Conservation (phyloP, 1,140 invertebrate genomes). For the Drosophila bipectinata region DNA sequence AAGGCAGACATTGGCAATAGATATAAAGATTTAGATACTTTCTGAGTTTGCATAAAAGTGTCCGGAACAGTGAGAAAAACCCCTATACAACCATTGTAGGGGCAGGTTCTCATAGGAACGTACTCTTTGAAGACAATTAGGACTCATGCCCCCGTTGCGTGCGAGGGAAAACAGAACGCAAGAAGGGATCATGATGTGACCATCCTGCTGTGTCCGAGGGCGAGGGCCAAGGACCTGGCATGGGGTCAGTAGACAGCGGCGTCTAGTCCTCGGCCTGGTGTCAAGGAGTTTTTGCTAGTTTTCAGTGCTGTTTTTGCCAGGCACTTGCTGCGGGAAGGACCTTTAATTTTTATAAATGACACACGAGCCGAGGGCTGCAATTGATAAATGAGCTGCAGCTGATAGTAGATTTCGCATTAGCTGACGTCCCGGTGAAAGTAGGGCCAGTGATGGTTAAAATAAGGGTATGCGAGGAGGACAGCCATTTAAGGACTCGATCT, state of each 20-base stretch:
- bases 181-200: constrained; percentile 53
- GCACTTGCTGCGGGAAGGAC: constrained; percentile 46
- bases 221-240: constrained; percentile 37
- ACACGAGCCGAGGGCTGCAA: constrained; percentile 48
- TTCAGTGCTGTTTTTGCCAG: constrained; percentile 43
- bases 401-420: constrained; percentile 57
- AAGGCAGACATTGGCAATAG: no score
- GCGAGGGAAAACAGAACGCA: constrained; percentile 33
- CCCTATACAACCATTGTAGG: not conserved
- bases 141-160: constrained; percentile 61
- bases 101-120: constrained; percentile 1
- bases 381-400: constrained; percentile 74
- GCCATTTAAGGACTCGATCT: constrained; percentile 39
- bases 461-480: constrained; percentile 48
- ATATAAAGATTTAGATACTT: no score
- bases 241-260: constrained; percentile 43
- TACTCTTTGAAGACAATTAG: constrained; percentile 53
- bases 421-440: constrained; percentile 63
- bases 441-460: constrained; percentile 40
- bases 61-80: not conserved
- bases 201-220: constrained; percentile 59
- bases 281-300: constrained; percentile 55
- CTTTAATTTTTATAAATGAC: constrained; percentile 65
- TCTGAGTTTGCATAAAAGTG: no score
- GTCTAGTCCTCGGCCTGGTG: constrained; percentile 26